Base-by-base conservation (phyloP, 2,888 invertebrate genomes). In the Mesorhabditis spiculigera region DNA sequence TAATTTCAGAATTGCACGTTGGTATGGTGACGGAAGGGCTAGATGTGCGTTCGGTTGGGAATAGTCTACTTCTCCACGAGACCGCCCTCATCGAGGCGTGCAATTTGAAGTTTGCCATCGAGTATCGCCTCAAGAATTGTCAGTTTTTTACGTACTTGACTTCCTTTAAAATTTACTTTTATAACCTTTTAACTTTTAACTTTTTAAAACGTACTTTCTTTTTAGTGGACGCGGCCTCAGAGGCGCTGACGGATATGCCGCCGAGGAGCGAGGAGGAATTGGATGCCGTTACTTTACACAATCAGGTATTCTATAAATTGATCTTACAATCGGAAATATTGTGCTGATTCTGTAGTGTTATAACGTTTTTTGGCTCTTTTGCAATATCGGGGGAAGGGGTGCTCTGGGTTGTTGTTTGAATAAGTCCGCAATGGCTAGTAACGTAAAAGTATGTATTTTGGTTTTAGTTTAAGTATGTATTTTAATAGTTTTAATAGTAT, bases 41-140 rank as follows among this genome's bases (percentile, higher is more conserved):
- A 66, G 89, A 89, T 77, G 93, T 94, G 0, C 91, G 95, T 75
- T 95, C 95, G 85, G 96, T 98, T 50, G 97, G 97, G 0, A 96
- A 96, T 87, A 94, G 95, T 0, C 88, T 94, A 71, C 92, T 92
- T 0, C 89, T 98, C 71, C 95, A 97, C 84, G 92, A 96, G 87
- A 96, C 97, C 4, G 95, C 95, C 41, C 90, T 98, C 4, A 93
- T 98, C 10, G 98, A 98, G 88, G 96, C 97, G 0, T 94, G 97
- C 86, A 98, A 98, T 88, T 89, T 98, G 42, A 97, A 97, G 89
- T 95, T 97, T 8, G 97, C 97, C 4, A 94, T 98, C 81, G 96
- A 97, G 87, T 98, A 94, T 87, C 93, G 95, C 86, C 90, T 93
- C 67, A 92, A 92, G 86, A 93, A 94, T 86, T 89, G 92, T 89